phyloP scores from a whole-genome alignment of 2,113 vertebrate species.

The Paedocypris sp. region DNA sequence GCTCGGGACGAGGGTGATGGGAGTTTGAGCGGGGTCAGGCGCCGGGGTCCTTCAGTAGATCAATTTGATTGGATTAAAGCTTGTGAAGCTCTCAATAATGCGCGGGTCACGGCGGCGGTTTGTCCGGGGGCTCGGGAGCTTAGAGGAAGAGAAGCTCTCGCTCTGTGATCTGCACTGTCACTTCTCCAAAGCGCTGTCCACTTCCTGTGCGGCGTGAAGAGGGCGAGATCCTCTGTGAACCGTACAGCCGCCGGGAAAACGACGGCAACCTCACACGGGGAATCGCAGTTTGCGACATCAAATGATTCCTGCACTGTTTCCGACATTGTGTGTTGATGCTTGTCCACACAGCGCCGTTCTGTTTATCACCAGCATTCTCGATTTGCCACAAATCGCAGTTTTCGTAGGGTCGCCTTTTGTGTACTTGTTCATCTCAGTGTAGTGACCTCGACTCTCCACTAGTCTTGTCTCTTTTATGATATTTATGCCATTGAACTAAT shows the following conservation, averaged over 20 bases:
- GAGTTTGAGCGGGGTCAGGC: conserved; percentile 54
- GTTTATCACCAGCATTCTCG: too few species aligned
- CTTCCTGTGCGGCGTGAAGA: not conserved
- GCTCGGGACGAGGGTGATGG: conserved; percentile 49
- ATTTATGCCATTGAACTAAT: too few species aligned
- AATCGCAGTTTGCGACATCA: too few species aligned
- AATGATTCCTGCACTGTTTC: too few species aligned
- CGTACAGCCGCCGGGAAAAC: not conserved
- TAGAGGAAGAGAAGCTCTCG: conserved; percentile 54
- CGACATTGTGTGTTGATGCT: too few species aligned
- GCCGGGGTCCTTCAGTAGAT: conserved; percentile 74
- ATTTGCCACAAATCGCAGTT: too few species aligned
- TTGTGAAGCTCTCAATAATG: conserved; percentile 83
- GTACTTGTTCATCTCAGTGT: too few species aligned
- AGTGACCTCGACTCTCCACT: too few species aligned
- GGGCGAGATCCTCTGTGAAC: not conserved
- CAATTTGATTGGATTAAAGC: conserved; percentile 99
- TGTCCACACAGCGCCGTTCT: too few species aligned
- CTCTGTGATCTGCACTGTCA: conserved; percentile 22
- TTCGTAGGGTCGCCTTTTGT: too few species aligned
- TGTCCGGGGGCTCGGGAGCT: conserved; percentile 63
- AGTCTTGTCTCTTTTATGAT: too few species aligned
- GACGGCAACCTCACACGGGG: too few species aligned
- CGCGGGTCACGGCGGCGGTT: conserved; percentile 81
- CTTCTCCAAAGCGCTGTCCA: not conserved